phyloP scores from a whole-genome alignment of 2,888 invertebrate species.

The Ormia ochracea region DNA sequence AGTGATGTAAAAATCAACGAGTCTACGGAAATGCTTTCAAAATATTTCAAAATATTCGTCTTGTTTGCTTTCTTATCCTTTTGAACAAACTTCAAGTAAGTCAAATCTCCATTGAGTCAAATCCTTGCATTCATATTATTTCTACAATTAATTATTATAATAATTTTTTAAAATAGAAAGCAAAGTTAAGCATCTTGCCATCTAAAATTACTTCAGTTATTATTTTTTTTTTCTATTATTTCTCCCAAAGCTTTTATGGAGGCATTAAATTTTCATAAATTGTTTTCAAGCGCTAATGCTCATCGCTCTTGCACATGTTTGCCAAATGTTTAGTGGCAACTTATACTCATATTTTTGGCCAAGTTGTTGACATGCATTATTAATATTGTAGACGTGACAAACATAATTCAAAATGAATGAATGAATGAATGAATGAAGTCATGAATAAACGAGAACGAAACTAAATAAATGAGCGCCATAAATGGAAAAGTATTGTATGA shows the following conservation, averaged over 20 bases:
- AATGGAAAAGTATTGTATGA: slow-evolving; percentile 31
- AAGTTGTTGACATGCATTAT: slow-evolving; percentile 73
- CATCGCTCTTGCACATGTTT: slow-evolving; percentile 13
- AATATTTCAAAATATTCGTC: too few relatives aligned
- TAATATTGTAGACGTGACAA: slow-evolving; percentile 69
- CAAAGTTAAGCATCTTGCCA: background rate
- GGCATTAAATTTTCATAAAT: slow-evolving; percentile 34
- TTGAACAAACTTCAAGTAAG: too few relatives aligned
- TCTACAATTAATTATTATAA: too few relatives aligned
- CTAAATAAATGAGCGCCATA: background rate
- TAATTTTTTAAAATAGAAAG: background rate
- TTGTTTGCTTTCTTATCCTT: too few relatives aligned
- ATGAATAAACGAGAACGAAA: slow-evolving; percentile 5
- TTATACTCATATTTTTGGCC: slow-evolving; percentile 47
- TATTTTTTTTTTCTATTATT: background rate
- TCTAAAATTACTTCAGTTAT: background rate
- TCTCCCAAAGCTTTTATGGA: background rate
- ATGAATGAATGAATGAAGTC: slow-evolving; percentile 17
- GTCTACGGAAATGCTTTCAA: too few relatives aligned
- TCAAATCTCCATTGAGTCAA: too few relatives aligned
- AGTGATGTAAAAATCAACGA: too few relatives aligned
- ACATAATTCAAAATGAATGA: slow-evolving; percentile 66
- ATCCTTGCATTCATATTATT: too few relatives aligned
- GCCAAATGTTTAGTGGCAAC: slow-evolving; percentile 30
- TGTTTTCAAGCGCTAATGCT: slow-evolving; percentile 31